Percentiles rank a stretch among this genome's conserved stretches.
These are phyloP conservation scores for Lacerta viridis DNA, from an alignment of 2,797 vertebrate genomes.

Conservation along the genomic window DNA sequence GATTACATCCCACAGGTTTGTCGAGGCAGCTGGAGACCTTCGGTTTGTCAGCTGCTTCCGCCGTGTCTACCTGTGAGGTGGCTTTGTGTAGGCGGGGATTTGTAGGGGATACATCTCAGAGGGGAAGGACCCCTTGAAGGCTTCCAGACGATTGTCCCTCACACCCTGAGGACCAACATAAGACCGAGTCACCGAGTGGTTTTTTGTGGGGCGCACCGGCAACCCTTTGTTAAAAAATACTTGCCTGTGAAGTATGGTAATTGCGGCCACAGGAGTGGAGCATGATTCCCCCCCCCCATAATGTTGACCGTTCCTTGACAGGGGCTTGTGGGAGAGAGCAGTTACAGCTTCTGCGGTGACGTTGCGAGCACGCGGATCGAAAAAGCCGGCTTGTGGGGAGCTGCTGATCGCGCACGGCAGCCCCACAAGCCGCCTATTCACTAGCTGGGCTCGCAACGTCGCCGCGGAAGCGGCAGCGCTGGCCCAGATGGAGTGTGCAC, in stretches of 20 bases:
- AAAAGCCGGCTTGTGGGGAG: too few species aligned
- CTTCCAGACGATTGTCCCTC: neutral
- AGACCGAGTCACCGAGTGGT: neutral
- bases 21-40: neutral
- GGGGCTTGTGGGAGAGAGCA: neutral
- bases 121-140: neutral
- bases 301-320: neutral
- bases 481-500: too few species aligned
- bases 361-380: too few species aligned
- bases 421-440: too few species aligned
- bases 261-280: neutral
- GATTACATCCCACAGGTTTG: too few species aligned
- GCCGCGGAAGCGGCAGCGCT: too few species aligned
- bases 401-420: too few species aligned
- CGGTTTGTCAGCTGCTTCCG: neutral
- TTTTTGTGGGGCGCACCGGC: neutral
- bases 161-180: neutral
- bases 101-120: neutral
- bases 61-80: too few species aligned
- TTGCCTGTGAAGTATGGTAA: neutral
- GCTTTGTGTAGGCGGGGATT: neutral
- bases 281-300: neutral
- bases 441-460: too few species aligned
- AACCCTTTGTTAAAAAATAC: neutral
- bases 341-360: neutral